Conservation (phyloP, 2,888 invertebrate species). For the Xylophagus ater region DNA sequence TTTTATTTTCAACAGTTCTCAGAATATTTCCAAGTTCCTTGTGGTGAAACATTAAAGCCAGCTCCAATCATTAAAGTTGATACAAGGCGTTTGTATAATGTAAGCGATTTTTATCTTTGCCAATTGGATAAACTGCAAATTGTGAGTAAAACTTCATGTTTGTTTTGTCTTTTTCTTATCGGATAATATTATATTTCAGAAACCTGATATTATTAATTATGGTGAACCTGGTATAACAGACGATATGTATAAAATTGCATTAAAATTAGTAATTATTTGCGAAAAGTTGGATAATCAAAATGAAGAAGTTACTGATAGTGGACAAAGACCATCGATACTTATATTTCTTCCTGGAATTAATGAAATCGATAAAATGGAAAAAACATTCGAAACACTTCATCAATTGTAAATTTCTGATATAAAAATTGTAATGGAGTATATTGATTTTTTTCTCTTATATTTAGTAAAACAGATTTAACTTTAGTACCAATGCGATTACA, state of each 20-base stretch:
- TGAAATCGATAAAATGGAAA: slow-evolving; percentile 67
- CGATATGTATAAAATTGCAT: slow-evolving; percentile 50
- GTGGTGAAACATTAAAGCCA: slow-evolving; percentile 23
- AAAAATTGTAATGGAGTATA: background rate
- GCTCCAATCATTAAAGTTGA: slow-evolving; percentile 49
- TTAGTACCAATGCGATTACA: slow-evolving; percentile 43
- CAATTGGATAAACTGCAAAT: slow-evolving; percentile 38
- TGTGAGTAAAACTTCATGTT: slow-evolving; percentile 31
- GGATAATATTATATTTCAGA: slow-evolving; percentile 29
- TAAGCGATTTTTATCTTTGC: slow-evolving; percentile 54
- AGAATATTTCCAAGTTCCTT: slow-evolving; percentile 28
- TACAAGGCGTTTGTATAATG: slow-evolving; percentile 43
- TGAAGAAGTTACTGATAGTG: slow-evolving; percentile 25
- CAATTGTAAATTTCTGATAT: slow-evolving; percentile 13
- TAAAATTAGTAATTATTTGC: slow-evolving; percentile 49
- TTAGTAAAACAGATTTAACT: slow-evolving; percentile 18
- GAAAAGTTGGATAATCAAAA: slow-evolving; percentile 38
- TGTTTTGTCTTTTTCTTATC: slow-evolving; percentile 5
- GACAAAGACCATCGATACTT: slow-evolving; percentile 54
- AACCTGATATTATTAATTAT: slow-evolving; percentile 40
- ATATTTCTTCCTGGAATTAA: slow-evolving; percentile 81
- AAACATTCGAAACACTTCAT: slow-evolving; percentile 33
- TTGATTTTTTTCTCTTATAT: slow-evolving; percentile 2
- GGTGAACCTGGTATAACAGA: slow-evolving; percentile 47
- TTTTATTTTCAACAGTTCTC: slow-evolving; percentile 23